A percentile compares a stretch with the other conserved stretches of the same genome.
These are phyloP conservation scores for Drosophila multiciliata DNA, from an alignment of 2,888 invertebrate species.

Conservation along the genomic window DNA sequence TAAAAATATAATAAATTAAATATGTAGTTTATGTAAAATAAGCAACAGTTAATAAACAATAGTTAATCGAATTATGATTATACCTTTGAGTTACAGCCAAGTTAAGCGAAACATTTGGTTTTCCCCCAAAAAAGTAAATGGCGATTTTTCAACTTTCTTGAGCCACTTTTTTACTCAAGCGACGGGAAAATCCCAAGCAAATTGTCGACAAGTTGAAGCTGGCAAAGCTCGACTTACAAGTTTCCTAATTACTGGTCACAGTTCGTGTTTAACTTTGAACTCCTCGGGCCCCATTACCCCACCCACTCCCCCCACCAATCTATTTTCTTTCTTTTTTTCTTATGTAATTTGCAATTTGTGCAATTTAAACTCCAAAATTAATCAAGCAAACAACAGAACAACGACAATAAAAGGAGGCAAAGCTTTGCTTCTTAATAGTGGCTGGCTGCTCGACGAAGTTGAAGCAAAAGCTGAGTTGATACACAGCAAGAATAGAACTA, in stretches of 20 bases:
- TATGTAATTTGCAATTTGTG: slow-evolving; percentile 1
- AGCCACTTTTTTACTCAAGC: slow-evolving; percentile 4
- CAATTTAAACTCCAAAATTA: slow-evolving; percentile 34
- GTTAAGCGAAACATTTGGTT: neutral
- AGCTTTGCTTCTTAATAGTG: slow-evolving; percentile 46
- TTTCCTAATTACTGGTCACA: slow-evolving; percentile 56
- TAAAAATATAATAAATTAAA: neutral
- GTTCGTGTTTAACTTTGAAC: slow-evolving; percentile 3
- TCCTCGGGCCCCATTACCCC: neutral
- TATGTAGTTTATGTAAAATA: too few species aligned
- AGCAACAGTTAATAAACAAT: too few species aligned
- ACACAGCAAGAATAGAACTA: neutral
- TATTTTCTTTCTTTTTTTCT: neutral
- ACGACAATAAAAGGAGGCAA: slow-evolving; percentile 18
- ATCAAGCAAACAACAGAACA: slow-evolving; percentile 32
- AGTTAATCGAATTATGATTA: too few species aligned
- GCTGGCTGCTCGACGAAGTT: slow-evolving; percentile 28
- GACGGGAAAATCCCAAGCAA: slow-evolving; percentile 1
- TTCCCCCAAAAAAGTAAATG: neutral
- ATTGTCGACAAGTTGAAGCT: slow-evolving; percentile 1
- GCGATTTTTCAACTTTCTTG: neutral
- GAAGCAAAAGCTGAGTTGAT: slow-evolving; percentile 3
- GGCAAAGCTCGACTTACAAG: slow-evolving; percentile 36
- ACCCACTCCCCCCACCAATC: neutral
- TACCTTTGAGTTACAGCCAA: neutral